phyloP scores from a whole-genome alignment of 2,797 vertebrate genomes.

The Tangara arthus region DNA sequence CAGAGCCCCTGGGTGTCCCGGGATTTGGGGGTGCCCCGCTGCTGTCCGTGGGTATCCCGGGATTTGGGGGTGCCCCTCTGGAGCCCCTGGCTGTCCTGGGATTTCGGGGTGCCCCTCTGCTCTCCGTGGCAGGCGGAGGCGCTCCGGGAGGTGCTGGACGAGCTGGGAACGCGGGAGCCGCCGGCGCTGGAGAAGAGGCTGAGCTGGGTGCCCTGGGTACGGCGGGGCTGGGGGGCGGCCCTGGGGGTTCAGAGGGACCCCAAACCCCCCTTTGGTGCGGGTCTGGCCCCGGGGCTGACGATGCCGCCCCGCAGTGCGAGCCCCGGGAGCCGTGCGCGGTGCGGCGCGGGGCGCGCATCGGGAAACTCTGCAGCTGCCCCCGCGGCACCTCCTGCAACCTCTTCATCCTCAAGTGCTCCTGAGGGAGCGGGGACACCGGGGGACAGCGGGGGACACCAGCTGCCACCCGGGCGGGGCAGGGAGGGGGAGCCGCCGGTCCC shows the following conservation, averaged over 20 bases:
- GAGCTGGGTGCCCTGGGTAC: constrained; percentile 83
- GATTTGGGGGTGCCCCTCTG: too few relatives aligned
- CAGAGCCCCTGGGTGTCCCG: too few relatives aligned
- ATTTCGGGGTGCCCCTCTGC: neutral
- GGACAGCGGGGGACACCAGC: neutral
- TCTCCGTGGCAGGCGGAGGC: constrained; percentile 71
- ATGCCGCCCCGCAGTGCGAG: constrained; percentile 63
- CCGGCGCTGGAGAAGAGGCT: constrained; percentile 80
- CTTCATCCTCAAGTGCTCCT: constrained; percentile 78
- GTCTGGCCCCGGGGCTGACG: neutral
- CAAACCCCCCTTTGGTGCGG: rapidly evolving
- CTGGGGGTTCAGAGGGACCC: neutral
- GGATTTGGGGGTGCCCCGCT: too few relatives aligned
- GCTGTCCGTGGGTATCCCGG: too few relatives aligned
- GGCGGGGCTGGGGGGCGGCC: neutral
- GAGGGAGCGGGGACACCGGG: neutral
- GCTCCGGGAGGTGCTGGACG: constrained; percentile 81
- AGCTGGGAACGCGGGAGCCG: constrained; percentile 79
- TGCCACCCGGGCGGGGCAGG: rapidly evolving
- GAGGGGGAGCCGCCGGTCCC: rapidly evolving
- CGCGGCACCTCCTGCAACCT: constrained; percentile 75
- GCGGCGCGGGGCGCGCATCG: constrained; percentile 76
- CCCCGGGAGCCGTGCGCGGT: constrained; percentile 77
- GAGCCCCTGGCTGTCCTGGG: neutral
- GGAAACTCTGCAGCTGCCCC: constrained; percentile 80